A percentile compares a stretch with the other conserved stretches of the same genome.
These are phyloP conservation scores for Zenarchopterus dispar DNA, from an alignment of 2,797 vertebrate species.

Conservation along the genomic window DNA sequence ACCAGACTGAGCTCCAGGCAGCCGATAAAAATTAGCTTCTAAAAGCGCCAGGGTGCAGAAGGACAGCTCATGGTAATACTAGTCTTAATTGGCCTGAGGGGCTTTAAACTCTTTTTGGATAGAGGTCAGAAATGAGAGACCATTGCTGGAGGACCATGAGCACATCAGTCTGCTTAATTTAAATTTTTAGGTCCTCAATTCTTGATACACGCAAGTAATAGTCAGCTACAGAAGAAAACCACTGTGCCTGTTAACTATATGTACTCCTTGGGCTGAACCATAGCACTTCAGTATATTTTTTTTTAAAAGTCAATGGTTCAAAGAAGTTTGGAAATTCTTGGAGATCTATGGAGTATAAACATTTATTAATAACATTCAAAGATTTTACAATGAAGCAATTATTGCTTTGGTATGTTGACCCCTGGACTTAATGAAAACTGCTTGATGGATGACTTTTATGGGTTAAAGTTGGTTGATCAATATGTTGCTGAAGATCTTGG, in stretches of 20 bases:
- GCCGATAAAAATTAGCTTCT: constrained; percentile 34
- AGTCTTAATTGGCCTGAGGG: constrained; percentile 43
- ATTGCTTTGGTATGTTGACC: too few relatives aligned
- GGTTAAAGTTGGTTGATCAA: too few relatives aligned
- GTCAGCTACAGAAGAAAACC: constrained; percentile 20
- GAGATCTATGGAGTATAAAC: too few relatives aligned
- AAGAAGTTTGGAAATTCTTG: too few relatives aligned
- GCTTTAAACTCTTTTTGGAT: constrained; percentile 60
- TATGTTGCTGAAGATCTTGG: too few relatives aligned
- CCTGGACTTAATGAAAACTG: too few relatives aligned
- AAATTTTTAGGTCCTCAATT: constrained; percentile 56
- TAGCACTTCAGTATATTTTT: background rate
- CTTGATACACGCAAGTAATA: constrained; percentile 65
- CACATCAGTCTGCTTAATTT: constrained; percentile 58
- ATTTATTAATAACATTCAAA: too few relatives aligned
- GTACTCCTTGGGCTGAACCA: background rate
- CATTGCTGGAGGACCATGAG: constrained; percentile 57
- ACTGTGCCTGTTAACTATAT: constrained; percentile 35
- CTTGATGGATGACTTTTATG: too few relatives aligned
- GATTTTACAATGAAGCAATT: too few relatives aligned
- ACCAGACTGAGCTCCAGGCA: constrained; percentile 28
- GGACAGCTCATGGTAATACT: constrained; percentile 54
- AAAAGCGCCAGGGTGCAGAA: constrained; percentile 32
- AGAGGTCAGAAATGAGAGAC: constrained; percentile 65
- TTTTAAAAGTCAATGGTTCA: too few relatives aligned